Evolutionary conservation across 2,888 invertebrate species (phyloP).

Genomic region (Dendrolimus pini): DNA sequence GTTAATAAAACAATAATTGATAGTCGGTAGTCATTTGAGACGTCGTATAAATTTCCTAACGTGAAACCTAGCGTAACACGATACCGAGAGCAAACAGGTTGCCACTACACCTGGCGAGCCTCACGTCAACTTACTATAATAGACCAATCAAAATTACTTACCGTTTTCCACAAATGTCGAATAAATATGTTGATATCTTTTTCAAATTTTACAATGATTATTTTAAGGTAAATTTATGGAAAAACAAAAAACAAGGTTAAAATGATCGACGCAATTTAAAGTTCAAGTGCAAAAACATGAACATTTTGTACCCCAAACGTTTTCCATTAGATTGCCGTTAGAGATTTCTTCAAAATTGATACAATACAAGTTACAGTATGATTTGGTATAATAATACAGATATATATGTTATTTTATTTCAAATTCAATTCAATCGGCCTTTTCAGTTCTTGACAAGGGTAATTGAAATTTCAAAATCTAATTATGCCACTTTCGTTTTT

Average conservation of each 20-base stretch:
- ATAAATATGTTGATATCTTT: conserved; percentile 17
- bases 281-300: too few relatives aligned
- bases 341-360: too few relatives aligned
- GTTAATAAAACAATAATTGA: conserved; percentile 70
- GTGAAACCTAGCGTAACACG: conserved; percentile 72
- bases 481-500: too few relatives aligned
- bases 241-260: conserved; percentile 5
- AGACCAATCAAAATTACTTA: conserved; percentile 48
- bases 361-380: too few relatives aligned
- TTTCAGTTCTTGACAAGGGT: too few relatives aligned
- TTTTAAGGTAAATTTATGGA: background rate
- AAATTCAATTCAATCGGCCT: too few relatives aligned
- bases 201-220: background rate
- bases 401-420: too few relatives aligned
- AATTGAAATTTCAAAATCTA: too few relatives aligned
- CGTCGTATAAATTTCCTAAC: conserved; percentile 74
- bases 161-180: conserved; percentile 44
- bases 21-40: conserved; percentile 68
- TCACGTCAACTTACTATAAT: conserved; percentile 54
- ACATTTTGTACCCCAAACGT: too few relatives aligned
- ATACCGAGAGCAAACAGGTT: conserved; percentile 57
- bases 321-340: too few relatives aligned
- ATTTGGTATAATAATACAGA: too few relatives aligned
- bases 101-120: conserved; percentile 54
- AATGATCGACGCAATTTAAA: background rate